Percentiles rank a stretch among this genome's conserved stretches.
Conservation (phyloP, 2,797 vertebrate species). For the Ibycter americanus region DNA sequence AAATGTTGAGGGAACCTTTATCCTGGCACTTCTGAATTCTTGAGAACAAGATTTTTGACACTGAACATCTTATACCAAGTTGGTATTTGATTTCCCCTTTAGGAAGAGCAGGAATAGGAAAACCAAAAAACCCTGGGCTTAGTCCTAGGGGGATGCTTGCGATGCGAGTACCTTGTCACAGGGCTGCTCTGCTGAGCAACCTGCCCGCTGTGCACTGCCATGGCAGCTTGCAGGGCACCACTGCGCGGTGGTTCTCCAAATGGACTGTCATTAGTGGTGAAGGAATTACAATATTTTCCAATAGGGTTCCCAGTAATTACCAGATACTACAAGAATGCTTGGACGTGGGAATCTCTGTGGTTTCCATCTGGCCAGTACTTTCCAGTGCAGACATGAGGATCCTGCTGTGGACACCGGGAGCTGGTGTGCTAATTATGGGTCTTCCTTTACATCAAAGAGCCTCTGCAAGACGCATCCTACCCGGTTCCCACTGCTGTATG, state of each 20-base stretch:
- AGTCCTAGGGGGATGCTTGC: neutral
- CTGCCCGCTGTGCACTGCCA: neutral
- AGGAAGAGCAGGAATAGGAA: neutral
- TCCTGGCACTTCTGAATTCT: neutral
- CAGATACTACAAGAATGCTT: neutral
- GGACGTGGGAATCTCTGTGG: neutral
- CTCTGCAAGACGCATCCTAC: neutral
- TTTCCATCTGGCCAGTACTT: neutral
- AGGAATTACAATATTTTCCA: neutral
- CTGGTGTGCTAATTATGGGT: neutral
- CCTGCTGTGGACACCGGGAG: neutral
- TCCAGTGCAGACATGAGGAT: neutral
- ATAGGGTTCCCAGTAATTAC: neutral
- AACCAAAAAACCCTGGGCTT: neutral
- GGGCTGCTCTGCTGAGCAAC: neutral
- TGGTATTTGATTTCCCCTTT: neutral
- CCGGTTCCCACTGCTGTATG: neutral
- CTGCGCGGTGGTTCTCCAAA: neutral
- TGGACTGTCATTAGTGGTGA: neutral
- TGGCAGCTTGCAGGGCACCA: neutral
- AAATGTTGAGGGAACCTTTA: neutral
- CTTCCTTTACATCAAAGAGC: neutral
- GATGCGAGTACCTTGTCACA: accelerated
- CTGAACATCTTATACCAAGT: neutral
- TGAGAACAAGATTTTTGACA: neutral